These are phyloP conservation scores for Nomada lathburiana DNA, from an alignment of 2,888 invertebrate genomes.

Conservation along the genomic window DNA sequence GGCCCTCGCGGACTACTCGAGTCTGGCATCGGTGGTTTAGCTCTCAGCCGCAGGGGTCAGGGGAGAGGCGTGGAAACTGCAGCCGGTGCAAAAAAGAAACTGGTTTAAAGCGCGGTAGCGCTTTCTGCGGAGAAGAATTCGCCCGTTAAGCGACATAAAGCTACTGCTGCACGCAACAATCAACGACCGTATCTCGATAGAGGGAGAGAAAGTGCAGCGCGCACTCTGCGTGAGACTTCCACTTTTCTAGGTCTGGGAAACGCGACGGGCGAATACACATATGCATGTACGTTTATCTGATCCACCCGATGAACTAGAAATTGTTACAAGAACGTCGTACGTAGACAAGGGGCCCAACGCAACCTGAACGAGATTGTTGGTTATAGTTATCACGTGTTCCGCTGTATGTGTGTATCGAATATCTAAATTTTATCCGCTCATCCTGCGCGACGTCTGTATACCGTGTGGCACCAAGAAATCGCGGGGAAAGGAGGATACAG, in stretches of 20 bases:
- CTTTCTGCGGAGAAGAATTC: slow-evolving; percentile 32
- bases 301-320: background rate
- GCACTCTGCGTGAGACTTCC: background rate
- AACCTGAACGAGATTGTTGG: too few relatives aligned
- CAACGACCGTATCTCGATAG: slow-evolving; percentile 31
- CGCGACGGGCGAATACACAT: background rate
- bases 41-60: background rate
- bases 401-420: too few relatives aligned
- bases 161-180: slow-evolving; percentile 35
- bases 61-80: slow-evolving; percentile 5
- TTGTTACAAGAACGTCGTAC: too few relatives aligned
- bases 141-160: slow-evolving; percentile 18
- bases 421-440: background rate
- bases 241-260: slow-evolving; percentile 13
- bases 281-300: too few relatives aligned
- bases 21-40: background rate
- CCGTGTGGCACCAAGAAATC: slow-evolving; percentile 57
- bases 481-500: slow-evolving; percentile 48
- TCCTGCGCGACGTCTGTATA: slow-evolving; percentile 31
- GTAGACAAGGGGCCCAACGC: too few relatives aligned
- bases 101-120: slow-evolving; percentile 48
- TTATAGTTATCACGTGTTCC: too few relatives aligned
- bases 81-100: slow-evolving; percentile 46
- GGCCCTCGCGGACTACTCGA: background rate
- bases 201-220: slow-evolving; percentile 49